Base-by-base conservation (phyloP, 2,113 vertebrate species). In the Neoarius graeffei region DNA sequence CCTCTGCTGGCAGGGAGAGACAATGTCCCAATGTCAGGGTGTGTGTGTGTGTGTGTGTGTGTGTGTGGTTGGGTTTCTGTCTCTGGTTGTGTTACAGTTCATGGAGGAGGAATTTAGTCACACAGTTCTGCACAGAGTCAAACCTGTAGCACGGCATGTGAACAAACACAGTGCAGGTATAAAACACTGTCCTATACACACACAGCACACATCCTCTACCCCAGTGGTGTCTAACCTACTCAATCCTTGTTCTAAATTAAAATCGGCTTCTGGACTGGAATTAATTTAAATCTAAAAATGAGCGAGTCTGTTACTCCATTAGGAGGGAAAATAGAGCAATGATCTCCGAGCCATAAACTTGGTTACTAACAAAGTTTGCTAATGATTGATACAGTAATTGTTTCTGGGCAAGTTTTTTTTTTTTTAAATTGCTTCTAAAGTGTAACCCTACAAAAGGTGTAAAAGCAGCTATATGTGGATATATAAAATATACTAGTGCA, bases 61-160 rank as follows among this genome's bases (percentile, higher is more conserved):
- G 71, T 82, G 56, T 84, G 35, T 50, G 52, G 57, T 64, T n/a
- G 11, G 67, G 19, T 82, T 11, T 79, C 17, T 73, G 30, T 69
- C 3, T 86, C 48, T 85, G 27, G 3, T 84, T 76, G 88, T 42
- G n/a, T 64, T 90, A 82, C 88, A 96, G 96, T 54, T 94, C 87
- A 84, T 95, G 76, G 90, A 91, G 60, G 93, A 96, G 89, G 96
- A 97, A 89, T 94, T 96, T 60, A 93, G 76, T 85, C 94, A 91
- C 79, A 54, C 79, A 0, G 88, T 92, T 54, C 80, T 91, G n/a
- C 89, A 87, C 60, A 88, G 85, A 86, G 93, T 91, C 91, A 92
- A 77, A 86, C 42, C 89, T 71, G 76, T 69, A 56, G 83, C 62
- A 2, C 80, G 69, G 62, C 91, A 7, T 79, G 64, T 52, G 85